phyloP scores from a whole-genome alignment of 1,140 invertebrate species.

The Sesamia nonagrioides region DNA sequence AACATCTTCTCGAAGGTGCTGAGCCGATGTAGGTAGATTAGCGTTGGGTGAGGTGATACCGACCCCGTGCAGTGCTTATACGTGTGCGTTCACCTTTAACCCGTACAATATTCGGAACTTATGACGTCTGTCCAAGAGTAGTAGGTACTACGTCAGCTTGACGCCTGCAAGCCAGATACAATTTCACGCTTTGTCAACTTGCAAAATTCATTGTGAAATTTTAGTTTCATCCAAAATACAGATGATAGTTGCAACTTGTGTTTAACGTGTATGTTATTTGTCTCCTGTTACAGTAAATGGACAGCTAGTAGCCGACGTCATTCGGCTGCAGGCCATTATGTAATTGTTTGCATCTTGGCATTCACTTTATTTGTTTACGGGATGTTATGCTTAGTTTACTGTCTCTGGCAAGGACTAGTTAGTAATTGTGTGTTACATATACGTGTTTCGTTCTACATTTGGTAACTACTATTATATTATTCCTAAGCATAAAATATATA shows the following conservation, averaged over 20 bases:
- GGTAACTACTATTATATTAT: too few species aligned
- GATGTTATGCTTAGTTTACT: too few species aligned
- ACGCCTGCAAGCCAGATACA: slow-evolving; percentile 79
- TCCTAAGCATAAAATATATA: neutral
- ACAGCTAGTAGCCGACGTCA: neutral
- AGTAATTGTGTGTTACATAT: too few species aligned
- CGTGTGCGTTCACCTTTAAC: neutral
- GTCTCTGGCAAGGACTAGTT: too few species aligned
- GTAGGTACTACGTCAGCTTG: slow-evolving; percentile 78
- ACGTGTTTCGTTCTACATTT: too few species aligned
- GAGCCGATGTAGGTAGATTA: too few species aligned
- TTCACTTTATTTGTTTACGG: slow-evolving; percentile 2
- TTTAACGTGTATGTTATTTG: slow-evolving; percentile 60
- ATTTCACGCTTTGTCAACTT: slow-evolving; percentile 84
- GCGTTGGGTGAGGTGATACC: too few species aligned
- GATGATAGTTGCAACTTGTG: slow-evolving; percentile 59
- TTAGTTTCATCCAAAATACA: slow-evolving; percentile 81
- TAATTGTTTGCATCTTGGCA: slow-evolving; percentile 26
- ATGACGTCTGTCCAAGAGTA: slow-evolving; percentile 77
- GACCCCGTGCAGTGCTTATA: too few species aligned
- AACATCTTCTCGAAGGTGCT: too few species aligned
- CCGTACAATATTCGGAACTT: slow-evolving; percentile 67
- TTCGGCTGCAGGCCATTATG: slow-evolving; percentile 14
- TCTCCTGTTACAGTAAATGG: slow-evolving; percentile 38
- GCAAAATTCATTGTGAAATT: slow-evolving; percentile 79